These are phyloP conservation scores for Gorsachius goisagi DNA, from an alignment of 2,113 vertebrate genomes.

Conservation along the genomic window DNA sequence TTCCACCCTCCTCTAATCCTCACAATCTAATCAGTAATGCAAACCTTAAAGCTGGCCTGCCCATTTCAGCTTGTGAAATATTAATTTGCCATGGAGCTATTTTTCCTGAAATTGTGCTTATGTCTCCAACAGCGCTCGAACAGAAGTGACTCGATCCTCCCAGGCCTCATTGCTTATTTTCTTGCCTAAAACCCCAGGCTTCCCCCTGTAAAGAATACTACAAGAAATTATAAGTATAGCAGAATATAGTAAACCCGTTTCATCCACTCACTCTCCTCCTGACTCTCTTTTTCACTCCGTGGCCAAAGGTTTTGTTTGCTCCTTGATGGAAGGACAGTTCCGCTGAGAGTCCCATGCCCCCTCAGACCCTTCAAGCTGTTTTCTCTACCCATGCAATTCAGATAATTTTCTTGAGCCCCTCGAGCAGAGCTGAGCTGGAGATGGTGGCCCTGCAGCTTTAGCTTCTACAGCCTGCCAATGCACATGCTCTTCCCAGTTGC, in stretches of 20 bases:
- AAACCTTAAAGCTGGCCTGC: background rate
- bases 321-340: background rate
- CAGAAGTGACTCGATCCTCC: background rate
- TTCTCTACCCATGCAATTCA: background rate
- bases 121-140: background rate
- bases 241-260: background rate
- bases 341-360: accelerated
- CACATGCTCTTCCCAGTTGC: background rate
- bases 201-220: background rate
- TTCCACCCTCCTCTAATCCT: background rate
- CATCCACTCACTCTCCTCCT: background rate
- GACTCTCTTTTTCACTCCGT: background rate
- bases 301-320: background rate
- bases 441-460: background rate
- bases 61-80: background rate
- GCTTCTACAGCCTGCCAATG: background rate
- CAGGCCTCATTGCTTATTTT: background rate
- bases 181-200: background rate
- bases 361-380: background rate
- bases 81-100: background rate
- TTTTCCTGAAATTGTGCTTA: background rate
- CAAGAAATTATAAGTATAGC: background rate
- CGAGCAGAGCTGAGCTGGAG: background rate
- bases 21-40: background rate
- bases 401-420: background rate